Percentiles rank a stretch among this genome's conserved stretches.
These are phyloP conservation scores for Clinocottus analis DNA, from an alignment of 2,113 vertebrate genomes.

Conservation along the genomic window DNA sequence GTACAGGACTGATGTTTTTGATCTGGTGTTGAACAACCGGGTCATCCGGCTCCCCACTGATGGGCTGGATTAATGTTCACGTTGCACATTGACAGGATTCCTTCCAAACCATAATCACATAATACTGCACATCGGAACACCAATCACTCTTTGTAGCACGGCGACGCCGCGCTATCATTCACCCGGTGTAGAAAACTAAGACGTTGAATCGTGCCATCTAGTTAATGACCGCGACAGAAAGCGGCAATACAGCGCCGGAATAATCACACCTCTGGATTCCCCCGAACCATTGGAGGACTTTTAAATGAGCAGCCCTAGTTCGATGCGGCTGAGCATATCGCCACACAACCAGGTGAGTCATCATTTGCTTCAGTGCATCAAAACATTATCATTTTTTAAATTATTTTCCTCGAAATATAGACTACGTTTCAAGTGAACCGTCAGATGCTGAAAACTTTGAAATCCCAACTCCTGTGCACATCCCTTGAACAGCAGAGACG, in stretches of 20 bases:
- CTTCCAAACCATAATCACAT: neutral
- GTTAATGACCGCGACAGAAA: neutral
- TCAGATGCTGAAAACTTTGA: neutral
- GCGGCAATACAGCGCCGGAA: neutral
- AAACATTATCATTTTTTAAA: neutral
- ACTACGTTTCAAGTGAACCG: neutral
- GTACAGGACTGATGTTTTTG: slow-evolving; percentile 7
- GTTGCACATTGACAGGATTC: neutral
- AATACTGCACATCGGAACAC: neutral
- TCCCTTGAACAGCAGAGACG: neutral
- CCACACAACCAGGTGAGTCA: slow-evolving; percentile 10
- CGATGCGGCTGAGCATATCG: slow-evolving; percentile 3
- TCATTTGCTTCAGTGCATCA: neutral
- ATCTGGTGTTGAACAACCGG: neutral
- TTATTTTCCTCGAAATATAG: neutral
- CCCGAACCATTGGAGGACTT: neutral
- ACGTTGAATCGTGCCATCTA: neutral
- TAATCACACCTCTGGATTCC: slow-evolving; percentile 1
- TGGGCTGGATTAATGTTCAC: neutral
- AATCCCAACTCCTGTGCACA: neutral
- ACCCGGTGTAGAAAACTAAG: neutral
- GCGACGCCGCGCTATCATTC: neutral
- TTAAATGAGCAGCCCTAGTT: slow-evolving; percentile 19
- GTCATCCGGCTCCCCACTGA: slow-evolving; percentile 9
- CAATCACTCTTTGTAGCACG: neutral